A percentile compares a stretch with the other conserved stretches of the same genome.
Evolutionary conservation across 2,113 vertebrate species (phyloP).

Genomic region (Campylomormyrus numenius): DNA sequence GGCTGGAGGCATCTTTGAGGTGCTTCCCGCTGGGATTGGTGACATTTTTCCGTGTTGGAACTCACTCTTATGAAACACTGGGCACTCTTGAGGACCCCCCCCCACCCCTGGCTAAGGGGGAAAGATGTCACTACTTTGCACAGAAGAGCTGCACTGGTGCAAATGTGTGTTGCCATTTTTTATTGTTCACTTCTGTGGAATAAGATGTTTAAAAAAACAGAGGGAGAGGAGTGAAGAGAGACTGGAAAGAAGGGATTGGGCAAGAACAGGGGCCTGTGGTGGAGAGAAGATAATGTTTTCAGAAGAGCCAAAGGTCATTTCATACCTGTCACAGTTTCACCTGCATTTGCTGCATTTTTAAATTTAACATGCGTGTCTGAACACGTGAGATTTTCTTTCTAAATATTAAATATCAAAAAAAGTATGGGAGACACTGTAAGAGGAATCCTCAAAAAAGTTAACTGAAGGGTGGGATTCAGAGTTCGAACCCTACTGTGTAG

Average conservation of each 20-base stretch:
- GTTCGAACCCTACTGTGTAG: neutral
- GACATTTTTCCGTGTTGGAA: neutral
- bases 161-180: neutral
- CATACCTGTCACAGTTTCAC: neutral
- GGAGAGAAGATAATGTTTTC: neutral
- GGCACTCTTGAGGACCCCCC: neutral
- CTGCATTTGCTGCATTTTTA: neutral
- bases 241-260: neutral
- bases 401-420: neutral
- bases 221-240: neutral
- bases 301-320: neutral
- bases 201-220: neutral
- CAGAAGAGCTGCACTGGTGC: neutral
- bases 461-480: neutral
- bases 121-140: neutral
- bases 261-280: neutral
- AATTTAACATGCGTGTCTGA: neutral
- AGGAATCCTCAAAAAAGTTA: neutral
- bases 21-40: neutral
- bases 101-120: neutral
- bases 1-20: neutral
- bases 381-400: neutral
- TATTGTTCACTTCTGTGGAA: neutral
- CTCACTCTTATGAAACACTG: neutral
- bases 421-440: neutral